Conservation (phyloP, 2,888 invertebrate species). For the Lycocerus yunnanus region DNA sequence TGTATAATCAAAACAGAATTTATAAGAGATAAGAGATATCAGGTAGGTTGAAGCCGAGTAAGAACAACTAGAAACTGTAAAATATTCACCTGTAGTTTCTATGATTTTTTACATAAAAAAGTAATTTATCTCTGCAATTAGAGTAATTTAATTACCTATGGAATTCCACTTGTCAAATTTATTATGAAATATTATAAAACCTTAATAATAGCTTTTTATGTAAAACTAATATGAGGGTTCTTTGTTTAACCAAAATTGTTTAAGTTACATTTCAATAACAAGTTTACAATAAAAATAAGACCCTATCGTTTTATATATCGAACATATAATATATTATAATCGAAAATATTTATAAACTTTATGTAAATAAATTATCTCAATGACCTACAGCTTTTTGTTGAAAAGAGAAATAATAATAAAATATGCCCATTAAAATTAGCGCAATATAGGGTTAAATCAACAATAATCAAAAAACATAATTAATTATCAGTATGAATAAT, state of each 20-base stretch:
- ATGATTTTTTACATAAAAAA: too few species aligned
- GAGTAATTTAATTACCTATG: neutral
- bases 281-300: neutral
- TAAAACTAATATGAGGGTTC: neutral
- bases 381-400: constrained; percentile 6
- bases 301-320: too few species aligned
- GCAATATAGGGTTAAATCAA: constrained; percentile 17
- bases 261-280: neutral
- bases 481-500: neutral
- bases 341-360: neutral
- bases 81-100: too few species aligned
- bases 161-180: neutral
- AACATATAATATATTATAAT: too few species aligned
- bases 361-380: constrained; percentile 5
- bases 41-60: too few species aligned
- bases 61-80: too few species aligned
- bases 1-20: too few species aligned
- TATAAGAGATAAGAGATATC: too few species aligned
- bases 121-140: neutral
- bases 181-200: neutral
- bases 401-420: constrained; percentile 4
- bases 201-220: neutral
- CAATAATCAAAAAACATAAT: neutral
- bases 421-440: constrained; percentile 2
- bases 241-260: neutral